Percentiles rank a stretch among this genome's conserved stretches.
Conservation (phyloP, 1,140 invertebrate species). For the Drosophila sturtevanti region DNA sequence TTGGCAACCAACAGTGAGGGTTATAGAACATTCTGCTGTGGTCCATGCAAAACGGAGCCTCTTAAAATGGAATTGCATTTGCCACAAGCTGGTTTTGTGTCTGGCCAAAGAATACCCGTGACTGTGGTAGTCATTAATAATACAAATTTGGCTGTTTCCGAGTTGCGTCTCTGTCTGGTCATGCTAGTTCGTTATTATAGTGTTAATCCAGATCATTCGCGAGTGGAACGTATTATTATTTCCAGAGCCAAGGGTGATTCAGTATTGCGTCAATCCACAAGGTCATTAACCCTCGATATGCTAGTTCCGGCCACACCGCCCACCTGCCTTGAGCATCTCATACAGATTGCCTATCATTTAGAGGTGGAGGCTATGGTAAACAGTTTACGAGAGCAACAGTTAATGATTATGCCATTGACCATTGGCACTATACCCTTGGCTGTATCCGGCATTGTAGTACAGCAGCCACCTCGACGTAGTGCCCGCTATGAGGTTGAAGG, state of each 20-base stretch:
- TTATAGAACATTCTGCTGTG: conserved; percentile 74
- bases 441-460: conserved; percentile 51
- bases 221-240: conserved; percentile 84
- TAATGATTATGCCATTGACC: conserved; percentile 83
- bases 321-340: conserved; percentile 86
- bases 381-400: conserved; percentile 83
- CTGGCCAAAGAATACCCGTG: conserved; percentile 73
- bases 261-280: conserved; percentile 82
- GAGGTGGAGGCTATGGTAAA: conserved; percentile 84
- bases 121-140: conserved; percentile 74
- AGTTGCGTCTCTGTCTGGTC: conserved; percentile 83
- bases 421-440: conserved; percentile 85
- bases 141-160: conserved; percentile 83
- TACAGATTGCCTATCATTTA: conserved; percentile 87
- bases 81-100: conserved; percentile 75
- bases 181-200: conserved; percentile 82
- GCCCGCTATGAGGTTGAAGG: conserved; percentile 47
- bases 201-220: conserved; percentile 84
- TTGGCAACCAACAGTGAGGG: conserved; percentile 63
- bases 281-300: conserved; percentile 79
- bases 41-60: conserved; percentile 74
- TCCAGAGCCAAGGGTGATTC: conserved; percentile 83
- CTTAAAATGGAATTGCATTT: conserved; percentile 69
- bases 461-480: conserved; percentile 67
- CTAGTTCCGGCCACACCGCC: conserved; percentile 87